Evolutionary conservation across 2,888 invertebrate species (phyloP).

Genomic region (Portevinia maculata): DNA sequence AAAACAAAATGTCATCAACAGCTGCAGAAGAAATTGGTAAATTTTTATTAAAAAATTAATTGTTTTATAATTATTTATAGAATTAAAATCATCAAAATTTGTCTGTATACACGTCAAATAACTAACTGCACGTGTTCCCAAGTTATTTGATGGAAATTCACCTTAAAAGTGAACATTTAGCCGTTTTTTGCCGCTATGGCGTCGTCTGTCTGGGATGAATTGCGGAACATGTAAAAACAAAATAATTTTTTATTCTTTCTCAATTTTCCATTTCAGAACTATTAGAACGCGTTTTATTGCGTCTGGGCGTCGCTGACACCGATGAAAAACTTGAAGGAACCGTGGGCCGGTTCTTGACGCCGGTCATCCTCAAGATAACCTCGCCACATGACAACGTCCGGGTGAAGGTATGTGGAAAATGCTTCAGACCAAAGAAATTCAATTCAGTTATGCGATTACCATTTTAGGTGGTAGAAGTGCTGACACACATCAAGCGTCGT

Average conservation of each 20-base stretch:
- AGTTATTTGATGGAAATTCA: neutral
- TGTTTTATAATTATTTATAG: neutral
- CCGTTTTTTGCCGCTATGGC: neutral
- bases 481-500: constrained; percentile 95
- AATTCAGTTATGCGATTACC: neutral
- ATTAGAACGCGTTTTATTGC: constrained; percentile 93
- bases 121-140: neutral
- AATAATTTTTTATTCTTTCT: neutral
- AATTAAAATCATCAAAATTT: neutral
- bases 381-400: constrained; percentile 93
- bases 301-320: constrained; percentile 93
- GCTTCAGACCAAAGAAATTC: neutral
- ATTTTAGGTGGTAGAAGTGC: constrained; percentile 92
- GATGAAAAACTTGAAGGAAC: constrained; percentile 94
- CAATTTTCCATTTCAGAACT: constrained; percentile 85
- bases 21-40: constrained; percentile 82
- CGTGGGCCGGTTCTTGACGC: constrained; percentile 91
- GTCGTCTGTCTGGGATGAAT: constrained; percentile 43
- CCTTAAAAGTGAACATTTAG: neutral
- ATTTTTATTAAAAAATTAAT: constrained; percentile 18
- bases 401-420: constrained; percentile 85
- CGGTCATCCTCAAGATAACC: constrained; percentile 94
- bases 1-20: constrained; percentile 81
- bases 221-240: constrained; percentile 12
- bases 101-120: too few relatives aligned